These are phyloP conservation scores for Drosophila basisetae DNA, from an alignment of 2,888 invertebrate species.

Conservation along the genomic window DNA sequence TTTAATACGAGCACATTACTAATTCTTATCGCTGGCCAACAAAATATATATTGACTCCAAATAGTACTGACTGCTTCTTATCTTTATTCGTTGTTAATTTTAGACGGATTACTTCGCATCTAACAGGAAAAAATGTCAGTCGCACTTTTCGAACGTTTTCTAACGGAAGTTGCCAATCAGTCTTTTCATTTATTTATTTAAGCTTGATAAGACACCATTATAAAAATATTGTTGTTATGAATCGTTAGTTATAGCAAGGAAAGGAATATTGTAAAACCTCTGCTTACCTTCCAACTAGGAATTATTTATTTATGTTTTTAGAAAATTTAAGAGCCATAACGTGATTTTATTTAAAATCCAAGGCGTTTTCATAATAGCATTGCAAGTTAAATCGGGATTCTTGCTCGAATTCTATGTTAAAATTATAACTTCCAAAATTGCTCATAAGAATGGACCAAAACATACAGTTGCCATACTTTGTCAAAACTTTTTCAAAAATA, in stretches of 20 bases:
- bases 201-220: neutral
- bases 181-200: neutral
- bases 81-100: neutral
- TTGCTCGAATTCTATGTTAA: neutral
- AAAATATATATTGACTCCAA: constrained; percentile 6
- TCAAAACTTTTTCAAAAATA: neutral
- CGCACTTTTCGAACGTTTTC: neutral
- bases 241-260: neutral
- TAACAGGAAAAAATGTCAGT: neutral
- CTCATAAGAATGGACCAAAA: no score
- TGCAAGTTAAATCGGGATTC: neutral
- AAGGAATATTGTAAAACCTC: neutral
- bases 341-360: neutral
- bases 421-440: neutral
- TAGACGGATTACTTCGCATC: constrained; percentile 14
- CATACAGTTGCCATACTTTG: neutral
- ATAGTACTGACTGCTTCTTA: constrained; percentile 4
- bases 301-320: neutral
- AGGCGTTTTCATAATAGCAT: neutral
- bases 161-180: neutral
- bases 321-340: neutral
- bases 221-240: neutral
- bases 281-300: neutral
- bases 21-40: constrained; percentile 31
- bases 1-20: constrained; percentile 46